Evolutionary conservation across 2,113 vertebrate genomes (phyloP).

Genomic region (Cynoglossus semilaevis): DNA sequence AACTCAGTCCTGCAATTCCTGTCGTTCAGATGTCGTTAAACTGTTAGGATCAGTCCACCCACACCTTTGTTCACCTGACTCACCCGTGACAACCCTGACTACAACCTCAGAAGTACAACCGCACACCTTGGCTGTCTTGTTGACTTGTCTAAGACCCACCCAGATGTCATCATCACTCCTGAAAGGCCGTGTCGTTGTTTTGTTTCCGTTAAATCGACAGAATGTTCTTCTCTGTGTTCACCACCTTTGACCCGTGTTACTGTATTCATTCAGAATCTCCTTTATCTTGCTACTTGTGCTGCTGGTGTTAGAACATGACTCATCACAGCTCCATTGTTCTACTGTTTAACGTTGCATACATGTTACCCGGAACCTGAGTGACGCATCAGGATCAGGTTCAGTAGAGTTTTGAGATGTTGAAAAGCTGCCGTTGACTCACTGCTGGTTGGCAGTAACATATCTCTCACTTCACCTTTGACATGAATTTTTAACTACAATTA

Average conservation of each 20-base stretch:
- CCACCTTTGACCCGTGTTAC: neutral
- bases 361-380: conserved; percentile 47
- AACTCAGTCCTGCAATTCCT: neutral
- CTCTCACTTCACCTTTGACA: conserved; percentile 46
- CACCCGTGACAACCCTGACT: neutral
- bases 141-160: too few relatives aligned
- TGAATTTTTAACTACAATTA: conserved; percentile 61
- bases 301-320: conserved; percentile 31
- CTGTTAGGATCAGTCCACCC: conserved; percentile 7
- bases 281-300: neutral
- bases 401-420: conserved; percentile 51
- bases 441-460: conserved; percentile 52
- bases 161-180: neutral
- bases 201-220: too few relatives aligned
- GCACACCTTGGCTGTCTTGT: conserved; percentile 7
- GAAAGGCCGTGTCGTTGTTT: too few relatives aligned
- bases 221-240: neutral
- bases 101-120: conserved; percentile 25
- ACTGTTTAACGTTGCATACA: conserved; percentile 28
- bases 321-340: neutral
- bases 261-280: neutral
- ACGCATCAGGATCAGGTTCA: conserved; percentile 64
- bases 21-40: conserved; percentile 16
- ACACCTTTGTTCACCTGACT: conserved; percentile 10
- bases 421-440: conserved; percentile 56